phyloP scores from a whole-genome alignment of 2,888 invertebrate species.

The Tanypteryx hageni region DNA sequence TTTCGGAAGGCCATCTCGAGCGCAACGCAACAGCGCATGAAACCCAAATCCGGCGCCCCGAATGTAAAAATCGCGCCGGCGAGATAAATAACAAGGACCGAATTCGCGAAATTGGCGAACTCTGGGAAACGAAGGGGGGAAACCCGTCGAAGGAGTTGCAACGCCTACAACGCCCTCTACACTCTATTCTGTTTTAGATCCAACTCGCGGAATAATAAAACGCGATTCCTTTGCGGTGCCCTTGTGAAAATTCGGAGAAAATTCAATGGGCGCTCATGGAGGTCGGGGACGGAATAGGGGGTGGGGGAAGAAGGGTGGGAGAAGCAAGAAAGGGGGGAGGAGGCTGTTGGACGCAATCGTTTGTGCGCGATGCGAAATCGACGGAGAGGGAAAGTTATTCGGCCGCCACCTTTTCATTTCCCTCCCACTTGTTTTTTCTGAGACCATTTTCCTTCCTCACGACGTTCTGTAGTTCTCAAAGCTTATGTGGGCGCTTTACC shows the following conservation, averaged over 20 bases:
- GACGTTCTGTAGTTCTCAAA: no score
- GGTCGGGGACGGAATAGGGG: neutral
- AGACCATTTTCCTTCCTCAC: no score
- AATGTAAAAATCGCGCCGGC: neutral
- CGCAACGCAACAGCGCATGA: neutral
- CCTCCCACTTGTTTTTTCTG: no score
- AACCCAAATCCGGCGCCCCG: neutral
- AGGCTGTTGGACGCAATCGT: neutral
- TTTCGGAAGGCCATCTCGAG: neutral
- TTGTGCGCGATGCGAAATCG: neutral
- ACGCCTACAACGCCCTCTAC: neutral
- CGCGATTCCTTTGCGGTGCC: neutral
- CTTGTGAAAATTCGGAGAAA: neutral
- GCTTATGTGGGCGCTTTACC: no score
- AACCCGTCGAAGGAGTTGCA: neutral
- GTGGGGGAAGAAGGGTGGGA: neutral
- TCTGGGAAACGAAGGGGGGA: neutral
- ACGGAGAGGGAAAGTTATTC: neutral
- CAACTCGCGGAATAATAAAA: neutral
- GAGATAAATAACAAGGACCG: neutral
- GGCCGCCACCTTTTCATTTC: no score
- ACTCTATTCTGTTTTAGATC: neutral
- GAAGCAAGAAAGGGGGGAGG: neutral
- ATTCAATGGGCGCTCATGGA: no score
- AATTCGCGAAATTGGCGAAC: slow-evolving; percentile 1